Evolutionary conservation across 2,888 invertebrate species (phyloP), one percentile per base, ranked within the genome.

Genomic region (Andrena marginata): DNA sequence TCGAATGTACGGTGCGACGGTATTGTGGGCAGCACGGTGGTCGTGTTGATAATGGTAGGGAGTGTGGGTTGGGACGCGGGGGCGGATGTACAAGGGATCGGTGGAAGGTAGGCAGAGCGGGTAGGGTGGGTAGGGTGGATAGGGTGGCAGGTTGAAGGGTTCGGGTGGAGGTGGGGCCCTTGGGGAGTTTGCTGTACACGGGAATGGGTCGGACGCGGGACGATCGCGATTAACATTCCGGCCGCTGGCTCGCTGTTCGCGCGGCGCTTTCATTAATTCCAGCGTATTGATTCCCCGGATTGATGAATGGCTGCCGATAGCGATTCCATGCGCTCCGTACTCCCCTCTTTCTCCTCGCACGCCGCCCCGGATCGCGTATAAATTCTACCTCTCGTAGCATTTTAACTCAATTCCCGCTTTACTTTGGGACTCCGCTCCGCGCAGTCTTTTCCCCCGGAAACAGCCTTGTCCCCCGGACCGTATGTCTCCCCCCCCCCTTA

Each of bases 151-250:
- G 80, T 75, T 85, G 88, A 72, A 80, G 89, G 84, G 87, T 82
- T 88, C 84, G 80, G 51, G 72, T 69, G 86, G 86, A 85, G 87
- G 88, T 84, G 88, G 89, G 90, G 88, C 92, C 92, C 92, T 91
- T 91, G 92, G 92, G 56, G 92, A 92, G 90, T 91, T 90, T 69
- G 89, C 85, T 89, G 91, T 91, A 92, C 92, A 93, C 90, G 91
- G 87, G 92, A 93, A 89, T 88, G 90, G 89, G 91, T 91, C 90
- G 93, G 91, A 91, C 91, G 89, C 92, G 92, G 93, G 92, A 92
- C 93, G 92, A 93, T 93, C 94, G 93, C 94, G 94, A 94, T 94
- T 94, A 94, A 94, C 94, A 94, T 94, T 94, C 94, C 94, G 93
- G 92, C 92, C 93, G 93, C 92, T 93, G 92, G 93, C 93, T 92